Base-by-base conservation (phyloP, 2,888 invertebrate genomes). In the Apotomis betuletana region DNA sequence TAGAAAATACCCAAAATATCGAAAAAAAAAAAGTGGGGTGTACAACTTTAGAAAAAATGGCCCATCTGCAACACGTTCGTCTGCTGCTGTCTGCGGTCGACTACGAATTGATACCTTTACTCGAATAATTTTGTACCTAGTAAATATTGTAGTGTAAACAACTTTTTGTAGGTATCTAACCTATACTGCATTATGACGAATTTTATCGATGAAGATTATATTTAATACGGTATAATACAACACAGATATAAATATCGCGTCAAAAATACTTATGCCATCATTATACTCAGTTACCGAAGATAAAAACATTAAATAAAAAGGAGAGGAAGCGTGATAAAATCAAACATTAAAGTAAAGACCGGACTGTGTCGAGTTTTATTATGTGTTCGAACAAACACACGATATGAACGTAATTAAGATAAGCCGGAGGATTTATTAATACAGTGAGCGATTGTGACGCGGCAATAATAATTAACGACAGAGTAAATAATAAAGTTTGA, bases 331-430 rank as follows among this genome's bases (percentile, higher is more conserved):
- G 12, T 36, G 44, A 59, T 59, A 46, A 64, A 44, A 70, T 10
- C 51, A 10, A 1, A 13, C 5, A 59, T 54, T 12, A 13, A 38
- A 58, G 44, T 64, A n/a, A 36, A 60, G 55, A 13, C 57, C 67
- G 36, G 62, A 57, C 15, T 65, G 54, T 65, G 57, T 58, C 61
- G 27, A 51, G 55, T 51, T 67, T 71, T 67, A 67, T 36, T 49
- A 62, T 54, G 72, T 72, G 68, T 72, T 68, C 46, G 71, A 44
- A 36, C 58, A 63, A 58, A 57, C 15, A 38, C 52, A 51, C 52
- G 72, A 72, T 68, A 72, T 54, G 58, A 12, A 63, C 41, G 36
- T 68, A 41, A 63, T 72, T 68, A 72, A 62, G 67, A 68, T 72
- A 68, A 63, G 58, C 46, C 36, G 36, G 46, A 58, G 57, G 38